A percentile compares a stretch with the other conserved stretches of the same genome.
Conservation (phyloP, 2,113 vertebrate species). For the Malurus melanocephalus region DNA sequence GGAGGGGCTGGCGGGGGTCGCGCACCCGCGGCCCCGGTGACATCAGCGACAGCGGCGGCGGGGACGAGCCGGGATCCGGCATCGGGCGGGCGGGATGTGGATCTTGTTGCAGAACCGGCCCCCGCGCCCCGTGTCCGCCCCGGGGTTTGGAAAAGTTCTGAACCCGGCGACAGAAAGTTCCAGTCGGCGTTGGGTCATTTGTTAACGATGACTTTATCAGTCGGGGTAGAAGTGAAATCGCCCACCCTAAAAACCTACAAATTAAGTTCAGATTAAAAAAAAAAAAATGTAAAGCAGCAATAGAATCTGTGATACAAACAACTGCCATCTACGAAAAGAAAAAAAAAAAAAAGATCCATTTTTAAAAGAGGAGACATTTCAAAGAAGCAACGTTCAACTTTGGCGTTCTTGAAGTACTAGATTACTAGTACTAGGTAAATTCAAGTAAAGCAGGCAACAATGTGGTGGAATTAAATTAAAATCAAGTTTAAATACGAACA, state of each 20-base stretch:
- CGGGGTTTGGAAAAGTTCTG: not conserved
- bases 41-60: not conserved
- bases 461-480: not conserved
- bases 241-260: not conserved
- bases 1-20: not conserved
- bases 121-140: not conserved
- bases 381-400: not conserved
- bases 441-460: not conserved
- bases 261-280: not conserved
- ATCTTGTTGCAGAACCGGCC: not conserved
- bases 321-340: accelerated
- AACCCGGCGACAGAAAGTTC: not conserved
- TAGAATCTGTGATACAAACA: not conserved
- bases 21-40: slow-evolving; percentile 35
- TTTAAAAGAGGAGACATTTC: not conserved
- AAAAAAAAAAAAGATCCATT: not conserved
- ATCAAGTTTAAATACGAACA: not conserved
- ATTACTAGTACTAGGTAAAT: not conserved
- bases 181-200: accelerated
- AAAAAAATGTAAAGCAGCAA: not conserved
- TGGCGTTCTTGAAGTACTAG: not conserved
- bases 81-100: not conserved
- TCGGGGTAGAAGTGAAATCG: not conserved
- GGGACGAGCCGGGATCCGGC: not conserved
- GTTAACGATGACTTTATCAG: accelerated